Base-by-base conservation (phyloP, 2,888 invertebrate genomes). In the Euspilapteryx auroguttella region DNA sequence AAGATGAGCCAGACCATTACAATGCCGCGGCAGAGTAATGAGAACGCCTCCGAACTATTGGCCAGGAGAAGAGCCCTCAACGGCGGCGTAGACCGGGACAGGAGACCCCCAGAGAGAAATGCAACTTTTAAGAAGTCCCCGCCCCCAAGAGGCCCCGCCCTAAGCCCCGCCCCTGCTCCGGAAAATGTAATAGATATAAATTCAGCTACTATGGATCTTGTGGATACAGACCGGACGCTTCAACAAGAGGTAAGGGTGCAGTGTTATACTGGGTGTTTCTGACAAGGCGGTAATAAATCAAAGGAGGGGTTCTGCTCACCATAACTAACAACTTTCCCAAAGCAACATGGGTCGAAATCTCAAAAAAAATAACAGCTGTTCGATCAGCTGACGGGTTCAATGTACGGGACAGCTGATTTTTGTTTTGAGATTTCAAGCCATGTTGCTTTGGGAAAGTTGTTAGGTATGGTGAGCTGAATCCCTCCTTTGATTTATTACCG, bases 1-100 rank as follows among this genome's bases (percentile, higher is more conserved):
- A 63, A 66, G 36, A 71, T 61, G 1, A 69, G 73, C 41, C 73
- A 75, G 37, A 66, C 62, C 0, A 66, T 73, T 38, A 64, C 61
- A 8, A 66, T 73, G 22, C 71, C 73, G 1, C 45, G 46, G 15
- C 64, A 69, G 21, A 65, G 57, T 41, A 59, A 68, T 50, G 68
- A 69, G 34, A 75, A 73, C 22, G 73, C 66, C 1, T 65, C 69
- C 2, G 71, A 75, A 33, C 32, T 75, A 21, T 39, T 75, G 0
- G 55, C 69, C 0, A 63, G 63, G 24, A 42, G 71, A 37, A 71
- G 62, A 64, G 47, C 47, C 6, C 22, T 30, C 8, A 30, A 55
- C 23, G 55, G 52, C 21, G 58, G 56, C 2, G 13, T 25, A n/a
- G 32, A 65, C 17, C 46, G 50, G 2, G 32, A 47, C 0, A 52